Evolutionary conservation across 1,140 invertebrate species (phyloP).

Genomic region (Diplogasteroides magnus): DNA sequence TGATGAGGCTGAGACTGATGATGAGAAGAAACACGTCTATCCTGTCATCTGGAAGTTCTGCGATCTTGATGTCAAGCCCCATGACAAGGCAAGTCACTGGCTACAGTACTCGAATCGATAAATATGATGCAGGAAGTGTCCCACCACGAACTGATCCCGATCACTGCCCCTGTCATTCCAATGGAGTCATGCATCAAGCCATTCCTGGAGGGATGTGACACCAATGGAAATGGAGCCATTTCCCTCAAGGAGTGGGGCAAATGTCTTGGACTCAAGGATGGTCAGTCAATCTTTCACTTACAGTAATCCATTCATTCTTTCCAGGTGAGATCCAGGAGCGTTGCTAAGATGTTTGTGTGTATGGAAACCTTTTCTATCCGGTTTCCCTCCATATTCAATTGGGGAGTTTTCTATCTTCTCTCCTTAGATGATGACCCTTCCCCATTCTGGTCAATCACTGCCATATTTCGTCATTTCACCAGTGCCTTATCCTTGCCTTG

Average conservation of each 20-base stretch:
- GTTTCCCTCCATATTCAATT: no score
- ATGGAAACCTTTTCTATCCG: no score
- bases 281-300: constrained; percentile 34
- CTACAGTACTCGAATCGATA: no score
- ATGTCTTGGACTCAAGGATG: constrained; percentile 77
- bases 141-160: constrained; percentile 86
- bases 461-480: no score
- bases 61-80: constrained; percentile 79
- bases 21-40: constrained; percentile 74
- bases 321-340: constrained; percentile 54
- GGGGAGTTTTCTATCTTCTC: no score
- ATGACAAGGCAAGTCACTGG: constrained; percentile 56
- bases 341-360: no score
- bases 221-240: constrained; percentile 78
- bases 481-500: no score
- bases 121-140: constrained; percentile 73
- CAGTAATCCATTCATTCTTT: constrained; percentile 7
- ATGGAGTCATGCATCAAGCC: constrained; percentile 89
- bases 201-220: constrained; percentile 83
- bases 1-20: constrained; percentile 67
- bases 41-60: constrained; percentile 95
- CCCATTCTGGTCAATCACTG: no score
- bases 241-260: constrained; percentile 83
- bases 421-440: no score
- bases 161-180: constrained; percentile 80